Evolutionary conservation across 2,797 vertebrate genomes (phyloP), one percentile per base, ranked within the genome.

Genomic region (Chrysocyon brachyurus): DNA sequence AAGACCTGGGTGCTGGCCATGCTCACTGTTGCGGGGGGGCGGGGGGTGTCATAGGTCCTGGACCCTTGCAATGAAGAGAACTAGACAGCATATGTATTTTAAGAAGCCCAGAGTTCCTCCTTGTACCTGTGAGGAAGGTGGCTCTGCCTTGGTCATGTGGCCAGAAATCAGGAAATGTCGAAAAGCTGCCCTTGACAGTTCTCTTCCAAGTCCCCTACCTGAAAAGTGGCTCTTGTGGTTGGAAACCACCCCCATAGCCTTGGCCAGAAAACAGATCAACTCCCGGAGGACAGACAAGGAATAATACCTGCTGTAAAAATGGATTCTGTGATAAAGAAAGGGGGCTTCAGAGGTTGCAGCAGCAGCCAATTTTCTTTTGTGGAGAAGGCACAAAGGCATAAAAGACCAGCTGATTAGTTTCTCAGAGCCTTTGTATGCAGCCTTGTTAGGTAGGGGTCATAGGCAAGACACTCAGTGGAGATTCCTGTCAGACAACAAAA

Each of bases 401-500:
- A 72, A 93, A 59, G 79, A 56, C 46, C 72, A 92, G 31, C 24
- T 82, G 75, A 79, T 81, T 64, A 78, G 40, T 31, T 94, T 95
- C 54, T 54, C 61, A 28, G 94, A 87, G 92, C 59, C 81, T 85
- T 68, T 84, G 40, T 93, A 78, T 70, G 72, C 68, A 73, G 6
- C 31, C 66, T 77, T 21, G 46, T 92, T 90, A n/a, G 75, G 52
- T 46, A 8, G 77, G 86, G 90, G 40, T 66, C 72, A 6, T 5
- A 21, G 33, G 57, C 16, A 40, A 19, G 75, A 31, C 19, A 59
- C 26, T 66, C 2, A 0, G 31, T 21, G 59, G 40, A 94, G 87
- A 78, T 52, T 68, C 73, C 87, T 83, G 68, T 63, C 84, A 73
- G 64, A 66, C 0, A 1, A 49, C 95, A 96, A 92, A 98, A 97